phyloP scores from a whole-genome alignment of 2,113 vertebrate species.

The Argyrosomus japonicus region DNA sequence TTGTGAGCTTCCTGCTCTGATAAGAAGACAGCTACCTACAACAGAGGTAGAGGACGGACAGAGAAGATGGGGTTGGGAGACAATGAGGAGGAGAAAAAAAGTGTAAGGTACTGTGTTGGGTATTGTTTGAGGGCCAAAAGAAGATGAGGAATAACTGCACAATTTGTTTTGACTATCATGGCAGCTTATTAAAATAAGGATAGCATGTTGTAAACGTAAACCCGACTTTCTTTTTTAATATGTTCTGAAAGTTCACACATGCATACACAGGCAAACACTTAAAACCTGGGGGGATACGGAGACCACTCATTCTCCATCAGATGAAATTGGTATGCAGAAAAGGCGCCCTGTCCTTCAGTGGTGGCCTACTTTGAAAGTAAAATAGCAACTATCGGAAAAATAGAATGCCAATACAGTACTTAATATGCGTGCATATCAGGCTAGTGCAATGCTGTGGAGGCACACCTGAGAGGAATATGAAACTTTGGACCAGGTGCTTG shows the following conservation, averaged over 20 bases:
- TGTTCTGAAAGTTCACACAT: background rate
- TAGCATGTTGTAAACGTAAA: constrained; percentile 9
- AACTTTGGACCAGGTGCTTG: constrained; percentile 76
- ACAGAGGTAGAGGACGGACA: constrained; percentile 50
- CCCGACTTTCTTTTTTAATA: constrained; percentile 18
- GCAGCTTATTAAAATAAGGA: constrained; percentile 5
- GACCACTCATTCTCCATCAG: constrained; percentile 54
- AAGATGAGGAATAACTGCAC: background rate
- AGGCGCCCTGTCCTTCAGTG: constrained; percentile 74
- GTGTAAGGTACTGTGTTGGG: background rate
- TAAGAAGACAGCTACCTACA: constrained; percentile 64
- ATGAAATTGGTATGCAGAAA: constrained; percentile 74
- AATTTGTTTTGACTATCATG: constrained; percentile 1
- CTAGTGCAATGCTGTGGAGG: constrained; percentile 68
- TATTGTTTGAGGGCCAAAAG: background rate
- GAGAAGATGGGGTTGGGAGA: constrained; percentile 17
- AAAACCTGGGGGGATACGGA: constrained; percentile 45
- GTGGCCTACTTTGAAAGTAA: constrained; percentile 84
- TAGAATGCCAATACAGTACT: constrained; percentile 79
- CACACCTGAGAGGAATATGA: constrained; percentile 80
- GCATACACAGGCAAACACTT: constrained; percentile 11
- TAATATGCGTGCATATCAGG: constrained; percentile 83
- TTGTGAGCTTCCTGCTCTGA: constrained; percentile 59
- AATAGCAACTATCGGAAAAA: constrained; percentile 79
- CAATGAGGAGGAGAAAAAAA: background rate